phyloP scores from a whole-genome alignment of 2,113 vertebrate species.

The Albula glossodonta region DNA sequence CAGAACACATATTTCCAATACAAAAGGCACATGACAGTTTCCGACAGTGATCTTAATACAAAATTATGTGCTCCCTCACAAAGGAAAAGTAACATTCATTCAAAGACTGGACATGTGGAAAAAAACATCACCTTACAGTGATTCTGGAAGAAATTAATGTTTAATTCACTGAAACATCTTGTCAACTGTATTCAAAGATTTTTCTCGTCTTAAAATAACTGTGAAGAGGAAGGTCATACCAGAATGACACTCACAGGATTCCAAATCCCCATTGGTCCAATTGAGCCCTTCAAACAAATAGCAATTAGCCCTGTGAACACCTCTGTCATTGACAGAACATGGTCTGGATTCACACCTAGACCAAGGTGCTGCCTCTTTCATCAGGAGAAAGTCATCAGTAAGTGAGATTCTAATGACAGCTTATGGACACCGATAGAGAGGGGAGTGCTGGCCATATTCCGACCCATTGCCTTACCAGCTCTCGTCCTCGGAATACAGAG shows the following conservation, averaged over 20 bases:
- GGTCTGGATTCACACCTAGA: not conserved
- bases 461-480: not conserved
- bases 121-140: not conserved
- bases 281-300: slow-evolving; percentile 1
- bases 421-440: not conserved
- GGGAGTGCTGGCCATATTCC: not conserved
- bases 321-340: not conserved
- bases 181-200: not conserved
- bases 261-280: not conserved
- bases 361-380: not conserved
- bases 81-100: not conserved
- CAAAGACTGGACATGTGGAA: not conserved
- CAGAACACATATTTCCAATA: too few species aligned
- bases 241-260: not conserved
- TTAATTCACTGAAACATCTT: not conserved
- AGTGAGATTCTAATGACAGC: not conserved
- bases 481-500: not conserved
- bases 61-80: not conserved
- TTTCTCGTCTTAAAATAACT: not conserved
- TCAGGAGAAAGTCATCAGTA: not conserved
- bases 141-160: not conserved
- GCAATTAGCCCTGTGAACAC: not conserved
- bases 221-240: not conserved
- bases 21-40: too few species aligned
- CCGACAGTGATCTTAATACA: too few species aligned